phyloP scores from a whole-genome alignment of 2,797 vertebrate species.

The Falco columbarius region DNA sequence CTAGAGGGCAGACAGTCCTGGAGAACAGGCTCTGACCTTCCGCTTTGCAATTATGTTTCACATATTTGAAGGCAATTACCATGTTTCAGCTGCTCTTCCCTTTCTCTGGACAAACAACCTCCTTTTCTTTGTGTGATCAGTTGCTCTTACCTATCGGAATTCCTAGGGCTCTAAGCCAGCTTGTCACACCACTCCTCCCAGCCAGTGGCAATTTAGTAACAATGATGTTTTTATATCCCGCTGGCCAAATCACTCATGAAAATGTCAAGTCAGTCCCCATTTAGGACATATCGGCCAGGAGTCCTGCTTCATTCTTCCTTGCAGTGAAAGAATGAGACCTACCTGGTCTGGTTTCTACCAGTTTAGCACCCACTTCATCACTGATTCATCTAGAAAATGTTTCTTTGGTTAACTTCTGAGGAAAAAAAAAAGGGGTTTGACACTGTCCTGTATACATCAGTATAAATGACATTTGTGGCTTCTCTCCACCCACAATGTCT shows the following conservation, averaged over 20 bases:
- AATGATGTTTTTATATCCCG: background rate
- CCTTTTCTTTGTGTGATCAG: background rate
- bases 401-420: background rate
- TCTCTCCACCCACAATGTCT: background rate
- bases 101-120: background rate
- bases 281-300: background rate
- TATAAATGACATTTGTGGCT: background rate
- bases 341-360: background rate
- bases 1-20: background rate
- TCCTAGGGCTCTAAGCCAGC: background rate
- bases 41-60: background rate
- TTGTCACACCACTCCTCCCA: background rate
- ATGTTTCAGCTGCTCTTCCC: background rate
- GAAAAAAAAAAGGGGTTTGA: background rate
- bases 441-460: background rate
- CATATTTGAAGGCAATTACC: background rate
- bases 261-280: background rate
- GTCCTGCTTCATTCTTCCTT: background rate
- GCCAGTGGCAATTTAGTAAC: background rate
- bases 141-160: background rate
- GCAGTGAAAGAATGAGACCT: background rate
- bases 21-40: background rate
- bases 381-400: background rate
- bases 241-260: background rate
- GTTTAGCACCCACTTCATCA: background rate